Evolutionary conservation across 2,888 invertebrate species (phyloP).

Genomic region (Troides aeacus): DNA sequence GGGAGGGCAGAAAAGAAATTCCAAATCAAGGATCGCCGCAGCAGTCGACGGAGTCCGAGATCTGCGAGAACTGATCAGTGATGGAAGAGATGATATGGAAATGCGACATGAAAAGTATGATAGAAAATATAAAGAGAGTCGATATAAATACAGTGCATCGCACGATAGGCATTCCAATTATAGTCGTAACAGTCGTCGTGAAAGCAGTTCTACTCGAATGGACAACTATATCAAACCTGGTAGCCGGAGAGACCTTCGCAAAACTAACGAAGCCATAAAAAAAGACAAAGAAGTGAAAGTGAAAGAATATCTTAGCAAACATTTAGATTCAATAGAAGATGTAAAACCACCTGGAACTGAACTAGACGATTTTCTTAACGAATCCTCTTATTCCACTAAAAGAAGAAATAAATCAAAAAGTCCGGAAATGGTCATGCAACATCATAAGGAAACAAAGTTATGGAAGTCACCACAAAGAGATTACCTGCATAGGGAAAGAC

Average conservation of each 20-base stretch:
- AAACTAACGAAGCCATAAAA: slow-evolving; percentile 69
- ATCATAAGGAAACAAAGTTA: slow-evolving; percentile 17
- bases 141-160: slow-evolving; percentile 28
- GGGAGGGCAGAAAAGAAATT: slow-evolving; percentile 34
- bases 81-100: slow-evolving; percentile 21
- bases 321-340: slow-evolving; percentile 60
- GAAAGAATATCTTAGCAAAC: slow-evolving; percentile 66
- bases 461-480: slow-evolving; percentile 25
- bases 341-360: slow-evolving; percentile 72
- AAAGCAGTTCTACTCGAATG: slow-evolving; percentile 42
- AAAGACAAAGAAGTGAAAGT: slow-evolving; percentile 71
- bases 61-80: slow-evolving; percentile 53
- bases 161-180: slow-evolving; percentile 17
- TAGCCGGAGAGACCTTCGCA: slow-evolving; percentile 67
- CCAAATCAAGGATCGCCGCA: slow-evolving; percentile 41
- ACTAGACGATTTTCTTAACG: slow-evolving; percentile 63
- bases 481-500: slow-evolving; percentile 8
- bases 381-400: slow-evolving; percentile 36
- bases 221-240: slow-evolving; percentile 67
- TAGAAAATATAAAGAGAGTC: slow-evolving; percentile 28
- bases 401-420: slow-evolving; percentile 33
- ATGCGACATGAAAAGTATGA: slow-evolving; percentile 26
- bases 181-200: slow-evolving; percentile 28
- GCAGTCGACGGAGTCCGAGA: slow-evolving; percentile 53
- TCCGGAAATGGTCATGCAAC: slow-evolving; percentile 28